Evolutionary conservation across 2,113 vertebrate genomes (phyloP).

Genomic region (Varanus salvator): DNA sequence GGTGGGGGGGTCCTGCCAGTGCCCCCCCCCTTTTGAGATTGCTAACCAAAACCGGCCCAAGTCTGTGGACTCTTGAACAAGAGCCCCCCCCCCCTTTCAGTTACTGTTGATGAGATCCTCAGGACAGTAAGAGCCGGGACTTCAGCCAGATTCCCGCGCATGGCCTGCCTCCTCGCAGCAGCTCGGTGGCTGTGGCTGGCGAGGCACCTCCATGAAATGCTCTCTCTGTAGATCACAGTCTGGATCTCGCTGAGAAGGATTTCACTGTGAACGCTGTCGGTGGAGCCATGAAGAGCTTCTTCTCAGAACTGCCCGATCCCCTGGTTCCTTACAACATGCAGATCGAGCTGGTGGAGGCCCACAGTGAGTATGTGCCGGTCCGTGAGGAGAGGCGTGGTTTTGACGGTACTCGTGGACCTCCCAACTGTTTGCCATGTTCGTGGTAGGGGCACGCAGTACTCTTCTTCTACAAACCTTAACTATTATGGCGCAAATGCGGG

Average conservation of each 20-base stretch:
- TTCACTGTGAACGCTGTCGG: constrained; percentile 94
- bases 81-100: too few relatives aligned
- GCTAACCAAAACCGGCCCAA: too few relatives aligned
- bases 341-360: constrained; percentile 91
- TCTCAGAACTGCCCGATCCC: constrained; percentile 93
- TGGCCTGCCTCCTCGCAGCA: background rate
- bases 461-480: background rate
- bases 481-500: too few relatives aligned
- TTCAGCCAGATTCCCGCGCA: background rate
- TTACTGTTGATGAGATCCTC: background rate
- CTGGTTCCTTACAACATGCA: constrained; percentile 93
- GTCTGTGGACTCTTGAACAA: background rate
- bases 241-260: constrained; percentile 95
- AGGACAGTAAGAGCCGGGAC: too few relatives aligned
- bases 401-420: background rate
- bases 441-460: background rate
- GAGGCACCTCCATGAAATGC: background rate
- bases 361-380: constrained; percentile 83
- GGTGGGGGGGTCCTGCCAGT: background rate
- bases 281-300: constrained; percentile 96
- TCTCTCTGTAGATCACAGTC: constrained; percentile 81
- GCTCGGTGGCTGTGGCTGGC: too few relatives aligned
- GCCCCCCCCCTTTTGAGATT: background rate
- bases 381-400: background rate
- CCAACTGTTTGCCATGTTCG: background rate